Evolutionary conservation across 2,797 vertebrate species (phyloP).

Genomic region (Dendrocincla fuliginosa): DNA sequence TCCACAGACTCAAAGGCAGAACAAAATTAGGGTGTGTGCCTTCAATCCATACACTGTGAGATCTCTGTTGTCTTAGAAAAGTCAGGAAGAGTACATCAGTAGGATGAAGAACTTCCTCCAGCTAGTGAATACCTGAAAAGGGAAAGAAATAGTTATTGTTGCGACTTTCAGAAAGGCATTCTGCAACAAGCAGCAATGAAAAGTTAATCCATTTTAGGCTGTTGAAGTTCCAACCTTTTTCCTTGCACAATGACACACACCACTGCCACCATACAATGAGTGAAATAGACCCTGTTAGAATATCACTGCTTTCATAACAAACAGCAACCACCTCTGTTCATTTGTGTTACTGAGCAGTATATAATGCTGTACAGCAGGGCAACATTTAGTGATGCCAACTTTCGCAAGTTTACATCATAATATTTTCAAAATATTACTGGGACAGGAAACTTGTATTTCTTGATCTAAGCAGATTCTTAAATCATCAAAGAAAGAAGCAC

Average conservation of each 20-base stretch:
- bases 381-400: not conserved
- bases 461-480: not conserved
- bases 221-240: not conserved
- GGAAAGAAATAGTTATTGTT: not conserved
- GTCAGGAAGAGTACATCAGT: conserved; percentile 74
- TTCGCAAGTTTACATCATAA: not conserved
- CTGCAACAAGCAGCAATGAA: not conserved
- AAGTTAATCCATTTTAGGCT: not conserved
- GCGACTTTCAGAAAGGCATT: not conserved
- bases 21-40: not conserved
- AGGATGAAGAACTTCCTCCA: conserved; percentile 83
- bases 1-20: not conserved
- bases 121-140: conserved; percentile 85
- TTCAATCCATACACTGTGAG: conserved; percentile 23
- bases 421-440: not conserved
- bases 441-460: not conserved
- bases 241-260: not conserved
- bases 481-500: not conserved
- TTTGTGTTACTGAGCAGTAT: not conserved
- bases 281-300: not conserved
- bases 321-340: not conserved
- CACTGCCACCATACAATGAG: not conserved
- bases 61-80: conserved; percentile 33
- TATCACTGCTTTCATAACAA: not conserved
- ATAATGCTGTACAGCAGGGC: not conserved